Evolutionary conservation across 1,140 invertebrate species (phyloP), one percentile per base, ranked within the genome.

Genomic region (Procambarus clarkii): DNA sequence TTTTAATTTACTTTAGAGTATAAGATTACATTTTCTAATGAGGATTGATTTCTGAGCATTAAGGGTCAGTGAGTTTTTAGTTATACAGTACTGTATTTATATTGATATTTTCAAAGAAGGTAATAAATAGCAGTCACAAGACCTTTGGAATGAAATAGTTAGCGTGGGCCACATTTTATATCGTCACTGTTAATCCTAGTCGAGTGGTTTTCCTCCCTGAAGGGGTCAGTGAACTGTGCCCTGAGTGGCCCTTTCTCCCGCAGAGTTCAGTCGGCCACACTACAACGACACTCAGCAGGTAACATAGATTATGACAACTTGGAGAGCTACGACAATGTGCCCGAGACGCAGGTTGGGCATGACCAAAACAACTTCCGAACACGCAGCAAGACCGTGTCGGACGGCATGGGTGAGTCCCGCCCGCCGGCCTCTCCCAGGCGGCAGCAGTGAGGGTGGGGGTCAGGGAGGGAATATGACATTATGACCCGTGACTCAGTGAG

Each of bases 351-450:
- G 74, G 54, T 81, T 46, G 71, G 71, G 74, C 82, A 69, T 46
- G 81, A 89, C 64, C 87, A 89, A 71, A 77, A 76, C 78, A 86
- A 92, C 50, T 98, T 98, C 95, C 96, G 98, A 93, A 96, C 96
- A 88, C 95, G 98, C 91, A 98, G 98, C 95, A 98, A 98, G 95
- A 98, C 98, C 0, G 96, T 98, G 92, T 97, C 97, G 92, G 98
- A 98, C 94, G 95, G 96, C 71, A 95, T 96, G 93, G 97, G 97
- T 97, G 92, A 88, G 77, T 81, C 77, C 81, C 86, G 86, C 86
- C 86, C 86, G 74, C 74, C 86, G 54, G 77, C 86, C 86, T 88
- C 86, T 88, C 86, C 86, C 86, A 64, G 86, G 74, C 74, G 76
- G 50, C 82, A 78, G 54, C 82, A 85, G 77, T 78, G 82, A 86